Evolutionary conservation across 2,888 invertebrate species (phyloP).

Genomic region (Patella ulyssiponensis): DNA sequence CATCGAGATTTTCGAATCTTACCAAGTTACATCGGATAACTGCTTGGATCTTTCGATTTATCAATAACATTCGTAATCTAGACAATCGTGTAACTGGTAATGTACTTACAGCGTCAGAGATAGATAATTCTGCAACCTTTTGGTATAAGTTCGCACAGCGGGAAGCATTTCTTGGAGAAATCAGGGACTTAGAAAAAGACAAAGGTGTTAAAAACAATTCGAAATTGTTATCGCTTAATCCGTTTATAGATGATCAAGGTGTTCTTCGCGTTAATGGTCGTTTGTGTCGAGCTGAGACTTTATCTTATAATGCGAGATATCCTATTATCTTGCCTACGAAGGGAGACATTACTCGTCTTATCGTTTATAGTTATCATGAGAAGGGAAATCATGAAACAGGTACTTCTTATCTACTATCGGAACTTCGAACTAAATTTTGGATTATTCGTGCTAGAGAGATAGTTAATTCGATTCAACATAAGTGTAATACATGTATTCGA

Average conservation of each 20-base stretch:
- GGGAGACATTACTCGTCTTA: conserved; percentile 26
- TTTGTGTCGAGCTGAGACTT: background rate
- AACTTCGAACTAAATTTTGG: conserved; percentile 29
- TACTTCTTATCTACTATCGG: conserved; percentile 25
- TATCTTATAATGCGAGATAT: conserved; percentile 22
- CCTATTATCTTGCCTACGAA: conserved; percentile 37
- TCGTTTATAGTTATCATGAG: conserved; percentile 27
- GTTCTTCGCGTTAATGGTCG: background rate
- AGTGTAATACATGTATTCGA: conserved; percentile 23
- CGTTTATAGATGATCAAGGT: background rate
- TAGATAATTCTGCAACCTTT: background rate
- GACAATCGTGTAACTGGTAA: background rate
- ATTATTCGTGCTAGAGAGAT: conserved; percentile 31
- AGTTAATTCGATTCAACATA: conserved; percentile 26
- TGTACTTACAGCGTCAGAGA: background rate
- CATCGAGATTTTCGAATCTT: background rate
- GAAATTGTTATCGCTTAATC: too few species aligned
- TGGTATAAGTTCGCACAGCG: too few species aligned
- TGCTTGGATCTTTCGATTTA: background rate
- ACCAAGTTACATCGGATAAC: background rate
- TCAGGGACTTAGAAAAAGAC: too few species aligned
- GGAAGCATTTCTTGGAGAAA: too few species aligned
- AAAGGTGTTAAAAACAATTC: too few species aligned
- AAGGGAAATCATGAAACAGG: conserved; percentile 23
- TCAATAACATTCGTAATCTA: background rate